Evolutionary conservation across 1,140 invertebrate species (phyloP).

Genomic region (Ooceraea biroi): DNA sequence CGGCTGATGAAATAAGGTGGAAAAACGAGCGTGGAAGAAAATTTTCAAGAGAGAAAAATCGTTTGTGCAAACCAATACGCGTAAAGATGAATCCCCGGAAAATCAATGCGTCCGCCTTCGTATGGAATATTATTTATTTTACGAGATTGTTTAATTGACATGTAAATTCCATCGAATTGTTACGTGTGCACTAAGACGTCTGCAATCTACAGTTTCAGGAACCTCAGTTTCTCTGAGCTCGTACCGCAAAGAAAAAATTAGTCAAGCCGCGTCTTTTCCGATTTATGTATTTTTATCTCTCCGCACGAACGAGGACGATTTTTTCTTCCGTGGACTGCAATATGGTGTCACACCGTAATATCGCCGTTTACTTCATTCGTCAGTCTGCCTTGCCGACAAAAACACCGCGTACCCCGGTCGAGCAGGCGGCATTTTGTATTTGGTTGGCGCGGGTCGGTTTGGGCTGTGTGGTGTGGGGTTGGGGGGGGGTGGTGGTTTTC

Average conservation of each 20-base stretch:
- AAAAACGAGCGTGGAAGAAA: background rate
- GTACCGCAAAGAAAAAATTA: too few relatives aligned
- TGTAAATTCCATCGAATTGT: too few relatives aligned
- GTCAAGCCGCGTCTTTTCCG: background rate
- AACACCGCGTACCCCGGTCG: background rate
- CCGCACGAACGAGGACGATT: background rate
- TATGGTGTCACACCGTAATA: constrained; percentile 20
- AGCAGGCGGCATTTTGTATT: background rate
- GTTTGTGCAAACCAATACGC: background rate
- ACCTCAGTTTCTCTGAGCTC: too few relatives aligned
- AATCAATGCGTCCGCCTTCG: too few relatives aligned
- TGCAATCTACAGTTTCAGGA: too few relatives aligned
- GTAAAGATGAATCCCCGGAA: background rate
- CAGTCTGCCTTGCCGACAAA: constrained; percentile 21
- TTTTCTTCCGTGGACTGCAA: constrained; percentile 24
- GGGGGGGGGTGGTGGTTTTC: too few relatives aligned
- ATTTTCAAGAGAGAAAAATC: background rate
- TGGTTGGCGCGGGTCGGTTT: too few relatives aligned
- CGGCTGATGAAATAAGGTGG: constrained; percentile 5
- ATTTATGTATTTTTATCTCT: background rate
- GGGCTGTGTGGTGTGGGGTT: too few relatives aligned
- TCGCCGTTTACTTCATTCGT: constrained; percentile 21
- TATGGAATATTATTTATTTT: too few relatives aligned
- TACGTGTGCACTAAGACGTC: too few relatives aligned
- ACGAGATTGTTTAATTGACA: too few relatives aligned